Base-by-base conservation (phyloP, 2,888 invertebrate species). In the Adelognathus sp. region DNA sequence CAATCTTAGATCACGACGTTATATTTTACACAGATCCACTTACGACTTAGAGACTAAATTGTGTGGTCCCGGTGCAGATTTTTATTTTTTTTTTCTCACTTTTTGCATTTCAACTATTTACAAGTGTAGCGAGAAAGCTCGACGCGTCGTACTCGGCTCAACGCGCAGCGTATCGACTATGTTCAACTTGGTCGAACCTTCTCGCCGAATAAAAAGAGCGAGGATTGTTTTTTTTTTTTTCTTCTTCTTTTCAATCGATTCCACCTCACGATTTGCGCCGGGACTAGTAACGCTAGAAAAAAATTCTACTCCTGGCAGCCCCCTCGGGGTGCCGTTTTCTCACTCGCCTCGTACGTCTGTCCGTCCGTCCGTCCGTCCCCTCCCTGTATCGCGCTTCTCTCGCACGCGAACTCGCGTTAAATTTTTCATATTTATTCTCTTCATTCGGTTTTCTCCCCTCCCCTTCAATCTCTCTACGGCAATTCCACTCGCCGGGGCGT, bases 1-100 rank as follows among this genome's bases (percentile, higher is more conserved):
- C 88, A 90, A 84, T 88, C 90, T 90, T 90, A 90, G 76, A 81
- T 90, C 89, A 90, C 90, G 89, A 89, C 64, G 85, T 88, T 86
- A 87, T 90, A 90, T 90, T 90, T 90, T 90, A 90, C 90, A 90
- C 88, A 90, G 86, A 90, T 89, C 87, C 88, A 88, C 85, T 88
- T 88, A 88, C 85, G 84, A 80, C 89, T 90, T 89, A 90, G 81
- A 46, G 76, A 67, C 87, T 88, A 88, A 82, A 80, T 81, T 79
- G 85, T 87, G 86, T 64, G 70, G 71, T 77, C 76, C 79, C 58
- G 63, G 71, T 61, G 76, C 75, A 61, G 50, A 50, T 50, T 50
- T 50, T 50, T 21, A 11, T 67, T 29, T 58, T 27, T 16, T 36
- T 9, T 14, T 27, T 36, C 29, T 50, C 31, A 41, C 24, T 44